Evolutionary conservation across 1,140 invertebrate genomes (phyloP).

Genomic region (Papilio polyxenes): DNA sequence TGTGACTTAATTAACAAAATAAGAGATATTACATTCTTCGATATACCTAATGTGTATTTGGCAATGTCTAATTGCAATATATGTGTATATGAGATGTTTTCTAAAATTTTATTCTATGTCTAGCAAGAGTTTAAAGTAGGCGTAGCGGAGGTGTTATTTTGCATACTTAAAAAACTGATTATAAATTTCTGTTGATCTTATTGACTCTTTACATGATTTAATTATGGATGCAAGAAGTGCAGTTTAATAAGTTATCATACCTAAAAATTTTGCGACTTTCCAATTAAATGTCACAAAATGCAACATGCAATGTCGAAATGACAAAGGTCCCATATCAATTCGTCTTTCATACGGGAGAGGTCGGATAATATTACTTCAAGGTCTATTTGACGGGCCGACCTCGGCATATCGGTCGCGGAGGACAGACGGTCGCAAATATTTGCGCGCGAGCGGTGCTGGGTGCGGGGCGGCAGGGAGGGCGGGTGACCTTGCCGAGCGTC

Average conservation of each 20-base stretch:
- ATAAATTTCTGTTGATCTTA: too few species aligned
- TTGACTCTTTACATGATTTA: too few species aligned
- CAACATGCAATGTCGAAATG: conserved; percentile 51
- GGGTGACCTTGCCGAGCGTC: conserved; percentile 76
- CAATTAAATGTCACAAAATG: not conserved
- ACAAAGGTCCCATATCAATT: conserved; percentile 58
- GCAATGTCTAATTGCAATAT: too few species aligned
- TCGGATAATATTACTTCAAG: conserved; percentile 77
- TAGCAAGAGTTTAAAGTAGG: too few species aligned
- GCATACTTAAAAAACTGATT: too few species aligned
- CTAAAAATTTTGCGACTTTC: too few species aligned
- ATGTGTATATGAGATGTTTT: too few species aligned
- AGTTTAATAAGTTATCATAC: too few species aligned
- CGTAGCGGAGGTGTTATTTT: too few species aligned
- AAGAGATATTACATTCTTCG: not conserved
- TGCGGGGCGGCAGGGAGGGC: conserved; percentile 47
- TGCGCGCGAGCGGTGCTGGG: conserved; percentile 65
- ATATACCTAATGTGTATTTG: not conserved
- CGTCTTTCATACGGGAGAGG: conserved; percentile 66
- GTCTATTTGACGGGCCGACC: conserved; percentile 74
- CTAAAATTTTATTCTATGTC: too few species aligned
- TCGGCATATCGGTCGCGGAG: conserved; percentile 79
- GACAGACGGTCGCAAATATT: conserved; percentile 79
- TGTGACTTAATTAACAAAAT: not conserved
- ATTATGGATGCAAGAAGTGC: too few species aligned